Evolutionary conservation across 30 jellyfish, hydroid and myxozoan species (phyloP).

Genomic region (Pelagia noctiluca): DNA sequence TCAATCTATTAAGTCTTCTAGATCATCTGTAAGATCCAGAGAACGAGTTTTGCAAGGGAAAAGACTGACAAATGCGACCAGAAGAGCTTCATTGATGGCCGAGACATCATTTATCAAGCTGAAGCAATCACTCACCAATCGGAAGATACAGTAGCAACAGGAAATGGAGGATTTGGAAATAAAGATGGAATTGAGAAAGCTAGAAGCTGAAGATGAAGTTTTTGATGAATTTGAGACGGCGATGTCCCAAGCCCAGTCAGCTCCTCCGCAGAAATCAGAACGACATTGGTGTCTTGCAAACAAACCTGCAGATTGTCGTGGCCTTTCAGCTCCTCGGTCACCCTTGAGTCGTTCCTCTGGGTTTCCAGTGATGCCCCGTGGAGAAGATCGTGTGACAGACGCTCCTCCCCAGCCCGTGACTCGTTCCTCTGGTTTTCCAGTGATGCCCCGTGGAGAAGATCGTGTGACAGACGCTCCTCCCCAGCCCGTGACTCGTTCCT

Average conservation of each 20-base stretch:
- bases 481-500: not conserved
- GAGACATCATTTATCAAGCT: constrained; percentile 18
- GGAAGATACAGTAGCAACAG: not conserved
- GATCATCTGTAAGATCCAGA: constrained; percentile 11
- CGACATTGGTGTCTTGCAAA: not conserved
- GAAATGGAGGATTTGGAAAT: not conserved
- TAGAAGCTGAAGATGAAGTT: constrained; percentile 1
- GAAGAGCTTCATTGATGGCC: constrained; percentile 23
- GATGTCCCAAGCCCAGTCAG: not conserved
- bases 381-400: no score
- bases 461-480: constrained; percentile 5
- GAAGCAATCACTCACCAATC: constrained; percentile 9
- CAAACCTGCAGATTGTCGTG: not conserved
- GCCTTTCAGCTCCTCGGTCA: constrained; percentile 1
- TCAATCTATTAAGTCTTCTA: not conserved
- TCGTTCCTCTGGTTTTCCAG: not conserved
- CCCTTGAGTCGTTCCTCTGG: no score
- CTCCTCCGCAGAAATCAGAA: constrained; percentile 1
- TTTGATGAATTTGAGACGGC: constrained; percentile 2
- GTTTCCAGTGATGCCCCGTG: no score
- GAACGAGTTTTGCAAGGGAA: not conserved
- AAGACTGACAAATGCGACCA: constrained; percentile 31
- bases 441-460: constrained; percentile 3
- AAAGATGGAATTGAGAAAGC: not conserved
- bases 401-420: not conserved